phyloP scores from a whole-genome alignment of 2,888 invertebrate species.

The Beris chalybata region DNA sequence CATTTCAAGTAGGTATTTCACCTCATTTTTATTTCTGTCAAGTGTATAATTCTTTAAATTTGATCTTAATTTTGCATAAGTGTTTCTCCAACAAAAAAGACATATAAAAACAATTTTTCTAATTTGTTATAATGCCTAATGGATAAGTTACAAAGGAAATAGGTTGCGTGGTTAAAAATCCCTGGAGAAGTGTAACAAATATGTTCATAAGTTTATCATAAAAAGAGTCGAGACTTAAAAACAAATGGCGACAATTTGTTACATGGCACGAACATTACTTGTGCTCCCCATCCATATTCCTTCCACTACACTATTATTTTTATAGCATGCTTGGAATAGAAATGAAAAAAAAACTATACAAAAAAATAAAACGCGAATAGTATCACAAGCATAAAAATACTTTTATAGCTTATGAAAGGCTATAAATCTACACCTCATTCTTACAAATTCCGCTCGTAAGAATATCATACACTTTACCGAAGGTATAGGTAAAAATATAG shows the following conservation, averaged over 20 bases:
- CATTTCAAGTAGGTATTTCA: too few relatives aligned
- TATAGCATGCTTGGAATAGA: not conserved
- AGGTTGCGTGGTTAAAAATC: constrained; percentile 23
- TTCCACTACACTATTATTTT: constrained; percentile 1
- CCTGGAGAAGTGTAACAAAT: constrained; percentile 18
- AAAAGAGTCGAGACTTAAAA: constrained; percentile 10
- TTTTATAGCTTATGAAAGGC: constrained; percentile 28
- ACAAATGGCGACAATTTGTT: constrained; percentile 29
- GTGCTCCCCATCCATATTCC: not conserved
- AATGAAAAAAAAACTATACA: not conserved
- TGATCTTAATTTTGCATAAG: too few relatives aligned
- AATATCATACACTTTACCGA: not conserved
- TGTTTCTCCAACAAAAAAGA: too few relatives aligned
- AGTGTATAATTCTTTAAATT: too few relatives aligned
- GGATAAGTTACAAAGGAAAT: constrained; percentile 4
- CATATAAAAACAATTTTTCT: too few relatives aligned
- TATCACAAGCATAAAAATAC: constrained; percentile 24
- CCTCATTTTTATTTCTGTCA: too few relatives aligned
- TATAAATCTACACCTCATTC: constrained; percentile 28
- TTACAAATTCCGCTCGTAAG: constrained; percentile 23
- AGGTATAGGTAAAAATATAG: too few relatives aligned
- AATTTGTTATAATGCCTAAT: not conserved
- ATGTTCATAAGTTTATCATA: constrained; percentile 23
- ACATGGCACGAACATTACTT: constrained; percentile 23
- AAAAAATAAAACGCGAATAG: constrained; percentile 19